Evolutionary conservation across 1,140 invertebrate genomes (phyloP).

Genomic region (Subanguina moxae): DNA sequence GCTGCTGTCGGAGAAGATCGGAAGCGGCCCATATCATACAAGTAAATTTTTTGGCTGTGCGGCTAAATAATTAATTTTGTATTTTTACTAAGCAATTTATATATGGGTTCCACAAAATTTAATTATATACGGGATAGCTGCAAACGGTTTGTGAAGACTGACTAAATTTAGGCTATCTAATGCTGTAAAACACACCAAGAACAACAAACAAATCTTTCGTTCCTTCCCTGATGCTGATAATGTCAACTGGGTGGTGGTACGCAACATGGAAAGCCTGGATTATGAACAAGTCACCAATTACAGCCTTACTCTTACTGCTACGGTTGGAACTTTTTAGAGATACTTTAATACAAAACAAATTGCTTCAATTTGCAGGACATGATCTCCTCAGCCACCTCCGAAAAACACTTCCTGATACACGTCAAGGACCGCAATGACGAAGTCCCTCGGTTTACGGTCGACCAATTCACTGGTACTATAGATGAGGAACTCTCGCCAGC

Average conservation of each 20-base stretch:
- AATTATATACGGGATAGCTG: no score
- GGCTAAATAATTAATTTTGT: neutral
- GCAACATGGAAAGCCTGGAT: constrained; percentile 54
- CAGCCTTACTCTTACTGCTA: constrained; percentile 54
- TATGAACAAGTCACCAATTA: constrained; percentile 54
- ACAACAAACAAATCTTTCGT: constrained; percentile 51
- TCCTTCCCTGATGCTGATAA: constrained; percentile 47
- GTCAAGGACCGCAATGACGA: constrained; percentile 53
- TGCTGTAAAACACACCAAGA: constrained; percentile 43
- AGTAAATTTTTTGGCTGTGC: constrained; percentile 15
- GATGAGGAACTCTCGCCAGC: constrained; percentile 52
- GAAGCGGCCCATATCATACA: constrained; percentile 47
- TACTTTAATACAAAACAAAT: no score
- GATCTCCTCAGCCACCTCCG: constrained; percentile 38
- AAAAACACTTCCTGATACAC: constrained; percentile 41
- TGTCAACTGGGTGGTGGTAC: constrained; percentile 52
- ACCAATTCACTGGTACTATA: constrained; percentile 55
- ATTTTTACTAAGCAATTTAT: no score
- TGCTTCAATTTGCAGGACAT: constrained; percentile 38
- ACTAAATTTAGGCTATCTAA: constrained; percentile 43
- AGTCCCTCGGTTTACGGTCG: constrained; percentile 54
- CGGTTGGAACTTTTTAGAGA: constrained; percentile 35
- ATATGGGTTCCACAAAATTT: no score
- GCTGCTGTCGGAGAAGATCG: constrained; percentile 37
- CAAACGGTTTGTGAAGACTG: neutral